A percentile compares a stretch with the other conserved stretches of the same genome.
These are phyloP conservation scores for Neodiprion virginianus DNA, from an alignment of 1,140 invertebrate genomes.

Conservation along the genomic window DNA sequence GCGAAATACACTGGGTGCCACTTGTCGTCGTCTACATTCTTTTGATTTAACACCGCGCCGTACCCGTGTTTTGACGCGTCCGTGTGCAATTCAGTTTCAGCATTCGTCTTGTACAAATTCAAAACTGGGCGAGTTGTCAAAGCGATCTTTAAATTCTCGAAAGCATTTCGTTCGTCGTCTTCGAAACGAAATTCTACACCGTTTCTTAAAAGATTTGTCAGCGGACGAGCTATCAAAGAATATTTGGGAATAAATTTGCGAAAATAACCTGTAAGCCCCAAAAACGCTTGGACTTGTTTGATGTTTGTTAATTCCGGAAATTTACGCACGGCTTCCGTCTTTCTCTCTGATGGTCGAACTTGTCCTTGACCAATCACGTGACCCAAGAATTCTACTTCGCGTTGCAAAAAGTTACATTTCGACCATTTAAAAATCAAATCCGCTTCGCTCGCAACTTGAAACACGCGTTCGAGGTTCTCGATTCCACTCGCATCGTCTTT, in stretches of 20 bases:
- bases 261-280: too few relatives aligned
- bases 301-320: too few relatives aligned
- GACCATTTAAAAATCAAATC: too few relatives aligned
- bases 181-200: constrained; percentile 28
- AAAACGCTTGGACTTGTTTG: too few relatives aligned
- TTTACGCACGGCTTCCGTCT: too few relatives aligned
- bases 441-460: constrained; percentile 20
- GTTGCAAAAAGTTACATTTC: too few relatives aligned
- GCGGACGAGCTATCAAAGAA: constrained; percentile 35
- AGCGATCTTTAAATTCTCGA: constrained; percentile 22
- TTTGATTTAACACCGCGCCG: constrained; percentile 44
- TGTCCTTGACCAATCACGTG: too few relatives aligned
- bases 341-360: too few relatives aligned
- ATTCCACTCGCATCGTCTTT: constrained; percentile 20
- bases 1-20: constrained; percentile 55
- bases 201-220: constrained; percentile 28
- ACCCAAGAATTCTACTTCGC: too few relatives aligned
- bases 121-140: constrained; percentile 29
- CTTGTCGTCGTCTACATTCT: constrained; percentile 30
- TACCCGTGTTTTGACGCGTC: constrained; percentile 34
- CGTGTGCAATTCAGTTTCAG: constrained; percentile 32
- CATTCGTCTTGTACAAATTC: constrained; percentile 22
- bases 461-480: constrained; percentile 23
- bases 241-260: constrained; percentile 34
- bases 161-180: constrained; percentile 18